Evolutionary conservation across 2,888 invertebrate species (phyloP), one percentile per base, ranked within the genome.

Genomic region (Hydropsyche betteni): DNA sequence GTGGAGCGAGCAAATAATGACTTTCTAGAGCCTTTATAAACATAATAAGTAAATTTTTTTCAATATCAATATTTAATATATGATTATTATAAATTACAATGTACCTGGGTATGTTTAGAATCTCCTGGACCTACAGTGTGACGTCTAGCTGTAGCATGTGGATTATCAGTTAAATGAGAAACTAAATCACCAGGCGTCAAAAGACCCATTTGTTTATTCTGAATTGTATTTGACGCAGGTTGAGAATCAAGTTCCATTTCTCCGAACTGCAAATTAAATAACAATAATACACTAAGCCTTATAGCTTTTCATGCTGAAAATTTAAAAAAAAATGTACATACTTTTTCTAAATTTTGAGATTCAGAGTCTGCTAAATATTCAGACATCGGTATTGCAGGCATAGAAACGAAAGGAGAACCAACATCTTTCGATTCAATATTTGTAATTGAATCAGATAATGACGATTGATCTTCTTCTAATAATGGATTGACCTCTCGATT

Each of bases 51-150:
- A 0, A 55, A 55, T 8, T 53, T 33, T 8, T 10, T 14, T 16
- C 14, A 69, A 50, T 14, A 10, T 69, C 6, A 0, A n/a, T 10
- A 36, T 68, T 68, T 12, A 1, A 33, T 51, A 69, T 7, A 10
- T 68, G 36, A 10, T 5, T 24, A 2, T 24, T 24, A 24, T 24
- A 24, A 24, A 24, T 24, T 2, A 24, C 2, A 24, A 24, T 24
- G 24, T 80, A 90, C 92, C 87, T 94, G 94, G 80, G 94, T 93
- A 82, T 95, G 95, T 0, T 94, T 90, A 50, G 94, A 92, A 86
- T 97, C 96, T 3, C 96, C 96, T 0, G 96, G 96, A 0, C 97
- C 97, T 0, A 98, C 97, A 0, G 98, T 98, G 84, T 98, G 97
- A 24, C 97, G 87, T 53, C 97, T 88, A 70, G 93, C 91, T 69